Conservation (phyloP, 2,797 vertebrate genomes). For the Alca torda region DNA sequence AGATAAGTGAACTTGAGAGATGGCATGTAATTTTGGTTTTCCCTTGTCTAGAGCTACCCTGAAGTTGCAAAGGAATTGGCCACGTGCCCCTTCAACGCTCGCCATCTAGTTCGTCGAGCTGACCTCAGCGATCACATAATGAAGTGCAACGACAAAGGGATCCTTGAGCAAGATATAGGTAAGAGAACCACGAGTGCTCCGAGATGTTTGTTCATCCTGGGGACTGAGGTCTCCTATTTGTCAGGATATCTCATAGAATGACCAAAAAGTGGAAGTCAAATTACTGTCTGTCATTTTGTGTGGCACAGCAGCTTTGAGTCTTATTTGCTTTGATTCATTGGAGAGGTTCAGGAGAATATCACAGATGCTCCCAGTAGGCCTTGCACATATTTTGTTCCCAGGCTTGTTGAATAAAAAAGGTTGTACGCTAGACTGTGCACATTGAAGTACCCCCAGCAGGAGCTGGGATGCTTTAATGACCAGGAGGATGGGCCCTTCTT, state of each 20-base stretch:
- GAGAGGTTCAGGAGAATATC: not conserved
- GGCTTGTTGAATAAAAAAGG: not conserved
- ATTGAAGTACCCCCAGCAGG: not conserved
- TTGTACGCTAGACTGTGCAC: not conserved
- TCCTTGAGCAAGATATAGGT: conserved; percentile 26
- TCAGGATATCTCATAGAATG: not conserved
- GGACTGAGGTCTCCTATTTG: not conserved
- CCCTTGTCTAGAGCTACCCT: conserved; percentile 27
- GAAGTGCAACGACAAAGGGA: not conserved
- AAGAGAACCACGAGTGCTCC: not conserved
- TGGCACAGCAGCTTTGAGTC: not conserved
- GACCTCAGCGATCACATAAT: not conserved
- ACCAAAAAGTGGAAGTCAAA: not conserved
- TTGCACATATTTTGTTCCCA: not conserved
- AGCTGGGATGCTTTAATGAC: not conserved
- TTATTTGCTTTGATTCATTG: not conserved
- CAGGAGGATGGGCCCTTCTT: not conserved
- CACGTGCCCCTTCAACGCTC: conserved; percentile 42
- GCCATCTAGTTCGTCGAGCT: not conserved
- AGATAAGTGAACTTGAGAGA: not conserved
- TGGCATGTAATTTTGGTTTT: not conserved
- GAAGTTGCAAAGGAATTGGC: conserved; percentile 30
- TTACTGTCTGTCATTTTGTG: not conserved
- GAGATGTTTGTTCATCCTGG: not conserved
- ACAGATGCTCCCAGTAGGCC: not conserved